These are phyloP conservation scores for Endomychus coccineus DNA, from an alignment of 2,888 invertebrate genomes.

Conservation along the genomic window DNA sequence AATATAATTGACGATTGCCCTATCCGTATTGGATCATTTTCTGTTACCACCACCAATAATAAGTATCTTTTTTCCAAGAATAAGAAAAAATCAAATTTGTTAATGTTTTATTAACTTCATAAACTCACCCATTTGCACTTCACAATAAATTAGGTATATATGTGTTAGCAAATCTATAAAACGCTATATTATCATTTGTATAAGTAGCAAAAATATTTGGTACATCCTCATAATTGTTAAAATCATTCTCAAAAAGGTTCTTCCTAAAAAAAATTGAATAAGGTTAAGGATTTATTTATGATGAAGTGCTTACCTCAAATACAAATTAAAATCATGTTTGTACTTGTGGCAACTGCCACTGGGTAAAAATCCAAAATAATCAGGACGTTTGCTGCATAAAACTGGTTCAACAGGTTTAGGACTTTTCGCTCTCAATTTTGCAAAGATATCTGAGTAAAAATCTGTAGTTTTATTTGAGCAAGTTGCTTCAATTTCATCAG, in stretches of 20 bases:
- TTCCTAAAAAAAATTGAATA: constrained; percentile 13
- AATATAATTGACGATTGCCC: too few species aligned
- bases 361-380: constrained; percentile 30
- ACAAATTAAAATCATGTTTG: constrained; percentile 27
- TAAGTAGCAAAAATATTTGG: constrained; percentile 28
- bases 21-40: too few species aligned
- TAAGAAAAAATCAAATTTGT: background rate
- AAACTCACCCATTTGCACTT: background rate
- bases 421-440: constrained; percentile 22
- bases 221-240: constrained; percentile 12
- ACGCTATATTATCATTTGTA: constrained; percentile 26
- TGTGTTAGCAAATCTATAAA: constrained; percentile 27
- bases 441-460: constrained; percentile 23
- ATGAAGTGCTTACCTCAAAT: constrained; percentile 20
- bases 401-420: constrained; percentile 20
- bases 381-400: constrained; percentile 17
- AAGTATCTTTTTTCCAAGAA: too few species aligned
- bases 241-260: constrained; percentile 14
- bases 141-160: constrained; percentile 22
- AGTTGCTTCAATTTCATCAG: constrained; percentile 5
- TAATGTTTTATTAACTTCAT: background rate
- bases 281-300: background rate
- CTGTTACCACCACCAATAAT: too few species aligned
- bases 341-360: constrained; percentile 21
- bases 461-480: constrained; percentile 10